These are phyloP conservation scores for Loriculus beryllinus DNA, from an alignment of 2,797 vertebrate genomes.

Conservation along the genomic window DNA sequence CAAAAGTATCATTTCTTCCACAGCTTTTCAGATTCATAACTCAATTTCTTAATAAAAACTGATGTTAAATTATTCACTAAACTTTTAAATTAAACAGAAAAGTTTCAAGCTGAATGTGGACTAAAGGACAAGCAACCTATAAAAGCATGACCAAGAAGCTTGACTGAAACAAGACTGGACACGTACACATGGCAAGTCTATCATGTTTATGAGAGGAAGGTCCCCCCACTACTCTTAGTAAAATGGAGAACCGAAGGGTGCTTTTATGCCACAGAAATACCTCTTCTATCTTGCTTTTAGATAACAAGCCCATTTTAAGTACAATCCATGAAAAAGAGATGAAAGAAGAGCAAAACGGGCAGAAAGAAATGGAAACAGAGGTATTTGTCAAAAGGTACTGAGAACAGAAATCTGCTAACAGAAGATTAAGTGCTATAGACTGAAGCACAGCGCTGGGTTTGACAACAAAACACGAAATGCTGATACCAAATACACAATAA, in stretches of 20 bases:
- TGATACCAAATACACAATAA: background rate
- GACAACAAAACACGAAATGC: background rate
- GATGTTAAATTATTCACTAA: background rate
- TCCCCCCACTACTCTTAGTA: background rate
- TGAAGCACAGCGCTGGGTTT: background rate
- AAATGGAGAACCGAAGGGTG: background rate
- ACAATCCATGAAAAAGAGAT: background rate
- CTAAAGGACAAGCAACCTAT: background rate
- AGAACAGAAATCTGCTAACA: background rate
- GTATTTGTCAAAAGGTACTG: background rate
- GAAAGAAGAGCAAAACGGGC: background rate
- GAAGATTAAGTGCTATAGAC: background rate
- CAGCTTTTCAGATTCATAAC: background rate
- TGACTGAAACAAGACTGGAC: background rate
- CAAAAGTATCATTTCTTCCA: background rate
- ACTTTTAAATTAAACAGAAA: background rate
- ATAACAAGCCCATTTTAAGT: background rate
- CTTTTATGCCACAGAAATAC: background rate
- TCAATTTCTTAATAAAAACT: background rate
- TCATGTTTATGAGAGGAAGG: background rate
- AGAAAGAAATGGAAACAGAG: background rate
- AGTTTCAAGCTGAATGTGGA: background rate
- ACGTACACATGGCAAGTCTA: fast-evolving
- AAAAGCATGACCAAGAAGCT: background rate
- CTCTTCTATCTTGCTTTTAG: background rate